Evolutionary conservation across 2,113 vertebrate species (phyloP).

Genomic region (Myanophis thanlyinensis): DNA sequence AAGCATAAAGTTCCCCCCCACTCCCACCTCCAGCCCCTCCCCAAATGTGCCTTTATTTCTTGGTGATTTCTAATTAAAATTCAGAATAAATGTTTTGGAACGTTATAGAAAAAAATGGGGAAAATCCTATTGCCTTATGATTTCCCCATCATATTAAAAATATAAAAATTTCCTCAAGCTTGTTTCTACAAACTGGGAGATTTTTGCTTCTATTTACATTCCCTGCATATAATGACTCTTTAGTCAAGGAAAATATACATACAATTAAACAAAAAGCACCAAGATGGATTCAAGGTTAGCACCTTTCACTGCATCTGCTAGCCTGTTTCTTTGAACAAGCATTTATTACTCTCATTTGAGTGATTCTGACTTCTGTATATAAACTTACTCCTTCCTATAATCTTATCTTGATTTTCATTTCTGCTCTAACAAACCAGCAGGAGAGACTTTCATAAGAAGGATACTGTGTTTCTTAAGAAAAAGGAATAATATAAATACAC

Average conservation of each 20-base stretch:
- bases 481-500: neutral
- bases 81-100: neutral
- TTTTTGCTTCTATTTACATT: neutral
- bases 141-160: neutral
- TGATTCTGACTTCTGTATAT: neutral
- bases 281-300: neutral
- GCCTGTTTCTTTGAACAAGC: too few species aligned
- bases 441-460: neutral
- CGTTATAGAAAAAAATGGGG: neutral
- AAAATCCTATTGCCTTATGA: neutral
- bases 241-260: neutral
- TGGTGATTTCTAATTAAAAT: neutral
- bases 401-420: neutral
- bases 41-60: neutral
- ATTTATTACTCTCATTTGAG: neutral
- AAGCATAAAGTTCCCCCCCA: too few species aligned
- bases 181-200: neutral
- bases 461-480: neutral
- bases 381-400: neutral
- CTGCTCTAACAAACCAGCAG: neutral
- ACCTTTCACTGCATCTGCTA: neutral
- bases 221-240: neutral
- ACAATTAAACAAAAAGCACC: neutral
- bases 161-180: neutral
- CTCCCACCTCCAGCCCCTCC: too few species aligned